These are phyloP conservation scores for Cheilinus undulatus DNA, from an alignment of 2,113 vertebrate species.

Conservation along the genomic window DNA sequence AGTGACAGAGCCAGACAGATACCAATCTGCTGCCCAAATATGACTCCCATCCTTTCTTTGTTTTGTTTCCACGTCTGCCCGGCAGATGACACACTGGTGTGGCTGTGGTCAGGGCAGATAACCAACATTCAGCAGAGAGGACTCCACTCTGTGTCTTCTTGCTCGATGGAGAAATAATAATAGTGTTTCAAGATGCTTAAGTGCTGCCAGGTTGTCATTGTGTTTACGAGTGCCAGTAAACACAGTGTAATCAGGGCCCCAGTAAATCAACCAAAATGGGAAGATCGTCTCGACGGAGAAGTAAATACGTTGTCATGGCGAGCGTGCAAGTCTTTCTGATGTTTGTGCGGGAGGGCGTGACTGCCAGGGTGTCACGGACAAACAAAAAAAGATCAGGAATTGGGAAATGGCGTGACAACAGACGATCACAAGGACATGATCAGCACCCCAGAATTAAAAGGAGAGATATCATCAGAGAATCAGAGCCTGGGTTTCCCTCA, in stretches of 20 bases:
- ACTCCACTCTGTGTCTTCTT: constrained; percentile 56
- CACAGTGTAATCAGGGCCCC: constrained; percentile 74
- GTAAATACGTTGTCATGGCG: constrained; percentile 71
- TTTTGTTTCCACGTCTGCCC: constrained; percentile 61
- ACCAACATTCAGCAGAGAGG: constrained; percentile 47
- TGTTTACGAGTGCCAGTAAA: constrained; percentile 80
- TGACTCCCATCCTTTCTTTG: not conserved
- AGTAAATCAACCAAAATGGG: constrained; percentile 73
- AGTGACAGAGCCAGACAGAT: constrained; percentile 49
- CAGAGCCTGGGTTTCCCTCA: constrained; percentile 10
- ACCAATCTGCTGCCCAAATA: constrained; percentile 38
- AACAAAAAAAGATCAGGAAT: constrained; percentile 39
- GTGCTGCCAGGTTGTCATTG: constrained; percentile 69
- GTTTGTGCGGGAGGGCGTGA: constrained; percentile 8
- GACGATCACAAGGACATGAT: constrained; percentile 44
- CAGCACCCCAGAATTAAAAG: constrained; percentile 14
- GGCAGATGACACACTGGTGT: constrained; percentile 69
- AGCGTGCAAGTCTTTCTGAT: constrained; percentile 19
- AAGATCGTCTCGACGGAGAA: constrained; percentile 49
- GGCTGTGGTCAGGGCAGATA: constrained; percentile 60
- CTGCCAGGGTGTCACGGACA: constrained; percentile 42
- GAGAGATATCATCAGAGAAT: constrained; percentile 46
- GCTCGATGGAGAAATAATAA: constrained; percentile 71
- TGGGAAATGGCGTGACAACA: constrained; percentile 45
- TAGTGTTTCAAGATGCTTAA: constrained; percentile 64